A percentile compares a stretch with the other conserved stretches of the same genome.
Evolutionary conservation across 2,888 invertebrate genomes (phyloP).

Genomic region (Halictus ligatus): DNA sequence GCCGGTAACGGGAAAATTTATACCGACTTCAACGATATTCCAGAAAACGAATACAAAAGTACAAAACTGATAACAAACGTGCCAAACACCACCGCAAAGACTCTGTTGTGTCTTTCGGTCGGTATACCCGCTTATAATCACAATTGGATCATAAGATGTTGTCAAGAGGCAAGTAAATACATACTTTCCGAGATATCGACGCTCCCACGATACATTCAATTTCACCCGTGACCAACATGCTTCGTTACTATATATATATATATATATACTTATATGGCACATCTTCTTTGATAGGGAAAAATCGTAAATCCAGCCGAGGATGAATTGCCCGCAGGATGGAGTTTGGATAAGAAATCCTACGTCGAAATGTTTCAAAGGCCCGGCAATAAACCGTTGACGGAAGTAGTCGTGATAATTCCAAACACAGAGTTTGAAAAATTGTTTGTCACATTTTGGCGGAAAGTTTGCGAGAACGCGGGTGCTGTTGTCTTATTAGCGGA

Average conservation of each 20-base stretch:
- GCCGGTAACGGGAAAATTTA: constrained; percentile 88
- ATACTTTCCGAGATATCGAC: neutral
- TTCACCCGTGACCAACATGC: neutral
- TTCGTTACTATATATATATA: neutral
- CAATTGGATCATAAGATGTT: constrained; percentile 89
- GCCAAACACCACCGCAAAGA: constrained; percentile 91
- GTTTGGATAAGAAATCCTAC: constrained; percentile 85
- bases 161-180: constrained; percentile 80
- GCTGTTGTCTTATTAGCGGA: constrained; percentile 76
- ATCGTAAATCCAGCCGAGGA: constrained; percentile 85
- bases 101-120: constrained; percentile 89
- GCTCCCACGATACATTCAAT: neutral
- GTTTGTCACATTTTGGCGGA: constrained; percentile 87
- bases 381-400: constrained; percentile 75
- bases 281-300: constrained; percentile 74
- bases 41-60: constrained; percentile 85
- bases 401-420: constrained; percentile 77
- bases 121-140: constrained; percentile 88
- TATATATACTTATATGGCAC: neutral
- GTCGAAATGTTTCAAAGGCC: constrained; percentile 80
- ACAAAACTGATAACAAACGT: constrained; percentile 89
- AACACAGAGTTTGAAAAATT: constrained; percentile 83
- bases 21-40: constrained; percentile 86
- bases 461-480: constrained; percentile 87
- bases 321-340: constrained; percentile 88